A percentile compares a stretch with the other conserved stretches of the same genome.
phyloP scores from a whole-genome alignment of 2,888 invertebrate species.

The Dioctria rufipes region DNA sequence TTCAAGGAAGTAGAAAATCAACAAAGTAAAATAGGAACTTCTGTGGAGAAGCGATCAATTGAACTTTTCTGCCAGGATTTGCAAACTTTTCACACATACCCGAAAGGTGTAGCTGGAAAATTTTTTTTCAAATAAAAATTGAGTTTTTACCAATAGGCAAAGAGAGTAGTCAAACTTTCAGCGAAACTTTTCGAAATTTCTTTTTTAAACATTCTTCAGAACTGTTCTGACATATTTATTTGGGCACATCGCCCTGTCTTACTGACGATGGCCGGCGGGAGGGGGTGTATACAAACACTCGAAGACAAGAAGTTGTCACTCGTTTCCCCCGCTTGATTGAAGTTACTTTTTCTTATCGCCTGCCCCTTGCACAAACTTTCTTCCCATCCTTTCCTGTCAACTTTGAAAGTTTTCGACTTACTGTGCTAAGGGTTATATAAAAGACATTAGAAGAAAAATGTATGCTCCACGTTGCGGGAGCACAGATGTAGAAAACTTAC shows the following conservation, averaged over 20 bases:
- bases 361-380: neutral
- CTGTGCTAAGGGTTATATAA: neutral
- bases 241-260: constrained; percentile 1
- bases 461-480: neutral
- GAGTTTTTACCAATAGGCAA: constrained; percentile 22
- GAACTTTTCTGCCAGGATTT: constrained; percentile 43
- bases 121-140: constrained; percentile 28
- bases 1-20: constrained; percentile 13
- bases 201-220: constrained; percentile 29
- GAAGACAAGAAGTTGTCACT: constrained; percentile 30
- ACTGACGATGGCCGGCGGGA: neutral
- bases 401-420: constrained; percentile 29
- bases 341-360: constrained; percentile 24
- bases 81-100: constrained; percentile 43
- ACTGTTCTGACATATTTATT: constrained; percentile 4
- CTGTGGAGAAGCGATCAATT: constrained; percentile 14
- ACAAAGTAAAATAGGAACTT: constrained; percentile 16
- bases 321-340: constrained; percentile 20
- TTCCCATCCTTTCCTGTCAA: constrained; percentile 4
- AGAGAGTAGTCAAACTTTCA: neutral
- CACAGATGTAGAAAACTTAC: neutral
- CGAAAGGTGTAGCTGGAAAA: constrained; percentile 14
- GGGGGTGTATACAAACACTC: constrained; percentile 5
- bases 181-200: constrained; percentile 24
- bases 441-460: constrained; percentile 24